A percentile compares a stretch with the other conserved stretches of the same genome.
phyloP scores from a whole-genome alignment of 1,140 invertebrate species.

The Drosophila leontia region DNA sequence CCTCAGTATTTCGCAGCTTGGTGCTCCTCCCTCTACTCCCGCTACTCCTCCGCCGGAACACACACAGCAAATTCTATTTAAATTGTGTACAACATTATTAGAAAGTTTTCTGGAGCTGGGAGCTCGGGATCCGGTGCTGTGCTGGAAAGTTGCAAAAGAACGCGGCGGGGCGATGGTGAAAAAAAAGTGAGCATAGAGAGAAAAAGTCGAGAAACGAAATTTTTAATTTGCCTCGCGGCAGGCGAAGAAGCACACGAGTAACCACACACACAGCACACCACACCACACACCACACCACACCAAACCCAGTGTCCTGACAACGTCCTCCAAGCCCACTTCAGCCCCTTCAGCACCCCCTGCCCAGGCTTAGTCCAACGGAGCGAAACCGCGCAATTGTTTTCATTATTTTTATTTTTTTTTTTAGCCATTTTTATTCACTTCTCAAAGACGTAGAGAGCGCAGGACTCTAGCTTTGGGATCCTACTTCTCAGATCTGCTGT shows the following conservation, averaged over 20 bases:
- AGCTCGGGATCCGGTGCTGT: neutral
- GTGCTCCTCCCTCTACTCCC: neutral
- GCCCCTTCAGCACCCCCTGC: neutral
- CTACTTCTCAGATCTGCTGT: conserved; percentile 4
- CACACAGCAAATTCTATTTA: conserved; percentile 83
- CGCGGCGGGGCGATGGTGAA: conserved; percentile 32
- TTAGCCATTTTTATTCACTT: conserved; percentile 28
- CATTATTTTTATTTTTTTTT: neutral
- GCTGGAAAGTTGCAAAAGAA: conserved; percentile 70
- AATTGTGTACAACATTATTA: conserved; percentile 85
- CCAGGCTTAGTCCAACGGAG: conserved; percentile 26
- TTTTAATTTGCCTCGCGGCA: conserved; percentile 82
- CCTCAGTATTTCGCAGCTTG: conserved; percentile 68
- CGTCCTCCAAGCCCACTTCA: neutral
- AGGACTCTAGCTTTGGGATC: neutral
- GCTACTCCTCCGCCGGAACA: conserved; percentile 1
- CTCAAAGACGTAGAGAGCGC: neutral
- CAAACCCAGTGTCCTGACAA: conserved; percentile 63
- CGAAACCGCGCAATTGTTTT: conserved; percentile 62
- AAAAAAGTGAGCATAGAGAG: conserved; percentile 58
- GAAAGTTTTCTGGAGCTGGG: conserved; percentile 72
- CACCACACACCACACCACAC: neutral
- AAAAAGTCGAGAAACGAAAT: conserved; percentile 81
- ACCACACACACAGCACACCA: conserved; percentile 11
- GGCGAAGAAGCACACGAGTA: conserved; percentile 45